Base-by-base conservation (phyloP, 2,797 vertebrate genomes). In the Allobates femoralis region DNA sequence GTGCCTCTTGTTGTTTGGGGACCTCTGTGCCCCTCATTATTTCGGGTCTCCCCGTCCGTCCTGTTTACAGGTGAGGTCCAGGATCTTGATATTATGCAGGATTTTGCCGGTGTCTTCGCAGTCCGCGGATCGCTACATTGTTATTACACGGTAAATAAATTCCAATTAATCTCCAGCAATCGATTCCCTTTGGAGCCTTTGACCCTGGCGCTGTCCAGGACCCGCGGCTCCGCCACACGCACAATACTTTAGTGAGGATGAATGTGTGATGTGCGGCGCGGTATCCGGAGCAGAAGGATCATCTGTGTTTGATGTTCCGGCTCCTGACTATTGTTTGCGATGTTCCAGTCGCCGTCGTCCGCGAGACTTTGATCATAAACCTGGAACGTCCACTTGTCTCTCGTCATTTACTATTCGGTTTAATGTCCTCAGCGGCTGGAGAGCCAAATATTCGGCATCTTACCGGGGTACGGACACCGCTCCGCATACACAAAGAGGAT, bases 61-160 rank as follows among this genome's bases (percentile, higher is more conserved):
- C 62, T 66, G 28, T 66, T 8, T 18, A 18, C 62, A 66, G 1
- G 14, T 30, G 62, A 5, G 41, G 41, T 7, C 6, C 51, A 15
- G 51, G 3, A 18, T 11, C 51, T 53, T 51, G 51, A 3, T 53
- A 53, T 14, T 2, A 18, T 15, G 7, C 6, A 16, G 23, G 23
- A 3, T 60, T 1, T 2, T 3, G 14, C 23, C 28, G 18, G 30
- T 66, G 62, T 66, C 23, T 66, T 30, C 30, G 30, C 28, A 67
- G 64, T 32, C 7, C 5, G 18, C 7, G 60, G 64, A 30, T 66
- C 30, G 58, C 50, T 67, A 34, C 79, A 34, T 55, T 67, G 50
- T 67, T n/a, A 32, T 71, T 55, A 55, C 80, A 71, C 64, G 64
- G 46, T 71, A 82, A 81, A 81, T 81, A 55, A 11, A 67, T 81